These are phyloP conservation scores for Oscheius sp. DNA, from an alignment of 2,888 invertebrate genomes.

Conservation along the genomic window DNA sequence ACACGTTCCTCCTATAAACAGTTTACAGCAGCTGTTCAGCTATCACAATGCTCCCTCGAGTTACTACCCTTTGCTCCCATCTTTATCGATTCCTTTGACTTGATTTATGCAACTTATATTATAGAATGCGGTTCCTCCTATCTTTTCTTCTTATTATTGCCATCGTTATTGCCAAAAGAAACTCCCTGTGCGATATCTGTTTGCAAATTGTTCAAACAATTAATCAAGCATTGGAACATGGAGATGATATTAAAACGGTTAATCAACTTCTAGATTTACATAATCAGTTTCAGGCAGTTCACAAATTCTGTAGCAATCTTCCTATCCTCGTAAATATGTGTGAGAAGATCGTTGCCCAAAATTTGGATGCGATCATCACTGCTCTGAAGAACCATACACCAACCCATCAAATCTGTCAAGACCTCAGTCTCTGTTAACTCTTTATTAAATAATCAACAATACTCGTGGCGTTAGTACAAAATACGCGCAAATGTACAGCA, in stretches of 20 bases:
- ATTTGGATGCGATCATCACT: slow-evolving; percentile 14
- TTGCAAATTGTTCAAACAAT: background rate
- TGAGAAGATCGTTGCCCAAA: slow-evolving; percentile 16
- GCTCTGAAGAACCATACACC: slow-evolving; percentile 15
- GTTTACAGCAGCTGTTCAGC: background rate
- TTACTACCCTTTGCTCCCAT: no score
- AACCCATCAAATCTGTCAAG: slow-evolving; percentile 14
- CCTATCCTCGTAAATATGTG: background rate
- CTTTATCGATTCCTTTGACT: no score
- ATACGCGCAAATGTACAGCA: slow-evolving; percentile 22
- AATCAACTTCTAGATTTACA: no score
- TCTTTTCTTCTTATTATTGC: background rate
- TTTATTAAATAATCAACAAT: slow-evolving; percentile 25
- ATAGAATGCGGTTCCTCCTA: slow-evolving; percentile 8
- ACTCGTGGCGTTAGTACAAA: slow-evolving; percentile 22
- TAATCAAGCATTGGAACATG: slow-evolving; percentile 11
- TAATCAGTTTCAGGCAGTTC: slow-evolving; percentile 27
- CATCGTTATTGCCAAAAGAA: background rate
- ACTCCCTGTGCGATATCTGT: slow-evolving; percentile 22
- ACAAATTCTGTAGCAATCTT: slow-evolving; percentile 20
- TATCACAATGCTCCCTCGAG: background rate
- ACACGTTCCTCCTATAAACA: background rate
- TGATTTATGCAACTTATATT: no score
- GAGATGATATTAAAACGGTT: slow-evolving; percentile 22
- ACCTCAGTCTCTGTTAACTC: slow-evolving; percentile 13